A percentile compares a stretch with the other conserved stretches of the same genome.
Conservation (phyloP, 2,113 vertebrate genomes). For the Acrocephalus kingi region DNA sequence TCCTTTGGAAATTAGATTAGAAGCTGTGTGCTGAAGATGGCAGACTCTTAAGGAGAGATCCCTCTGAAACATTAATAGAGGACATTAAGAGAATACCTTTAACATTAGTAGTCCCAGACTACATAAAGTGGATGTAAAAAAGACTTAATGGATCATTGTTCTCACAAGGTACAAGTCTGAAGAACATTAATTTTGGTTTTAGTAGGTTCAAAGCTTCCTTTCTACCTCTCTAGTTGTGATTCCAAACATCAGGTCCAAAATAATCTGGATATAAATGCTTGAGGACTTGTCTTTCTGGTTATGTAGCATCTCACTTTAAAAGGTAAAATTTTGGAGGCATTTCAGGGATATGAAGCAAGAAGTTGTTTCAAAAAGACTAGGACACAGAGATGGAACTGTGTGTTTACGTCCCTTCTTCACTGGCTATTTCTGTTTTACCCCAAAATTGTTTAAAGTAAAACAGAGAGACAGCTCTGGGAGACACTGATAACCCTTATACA, state of each 20-base stretch:
- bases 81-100: not conserved
- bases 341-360: not conserved
- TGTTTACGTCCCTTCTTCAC: not conserved
- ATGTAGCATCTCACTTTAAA: not conserved
- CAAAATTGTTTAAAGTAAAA: not conserved
- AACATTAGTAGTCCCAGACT: not conserved
- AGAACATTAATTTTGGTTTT: not conserved
- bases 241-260: not conserved
- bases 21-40: not conserved
- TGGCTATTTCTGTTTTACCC: not conserved
- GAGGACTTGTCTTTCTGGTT: not conserved
- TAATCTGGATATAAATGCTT: not conserved
- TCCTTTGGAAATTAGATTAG: not conserved
- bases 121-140: not conserved
- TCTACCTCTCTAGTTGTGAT: not conserved
- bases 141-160: not conserved
- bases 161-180: not conserved
- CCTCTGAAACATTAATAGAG: not conserved
- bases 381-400: not conserved
- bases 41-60: not conserved
- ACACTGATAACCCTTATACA: not conserved
- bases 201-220: not conserved
- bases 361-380: not conserved
- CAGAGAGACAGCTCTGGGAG: not conserved
- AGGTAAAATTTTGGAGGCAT: not conserved